Percentiles rank a stretch among this genome's conserved stretches.
These are phyloP conservation scores for Syngnathus floridae DNA, from an alignment of 2,113 vertebrate species.

Conservation along the genomic window DNA sequence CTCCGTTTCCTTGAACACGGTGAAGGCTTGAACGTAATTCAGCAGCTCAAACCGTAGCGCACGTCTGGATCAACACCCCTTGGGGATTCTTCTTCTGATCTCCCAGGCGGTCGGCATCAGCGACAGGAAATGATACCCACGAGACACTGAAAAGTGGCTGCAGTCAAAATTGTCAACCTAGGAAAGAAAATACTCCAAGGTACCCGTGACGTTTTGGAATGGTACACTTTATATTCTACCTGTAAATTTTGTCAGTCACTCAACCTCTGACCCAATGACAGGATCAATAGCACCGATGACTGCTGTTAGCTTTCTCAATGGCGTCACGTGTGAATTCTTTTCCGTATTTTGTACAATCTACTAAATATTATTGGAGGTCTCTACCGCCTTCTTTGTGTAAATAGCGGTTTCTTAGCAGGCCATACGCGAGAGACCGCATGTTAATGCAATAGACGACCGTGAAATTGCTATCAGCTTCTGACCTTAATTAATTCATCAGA, in stretches of 20 bases:
- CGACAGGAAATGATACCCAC: constrained; percentile 58
- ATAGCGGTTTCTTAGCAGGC: constrained; percentile 22
- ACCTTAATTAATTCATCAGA: constrained; percentile 73
- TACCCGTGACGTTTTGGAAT: neutral
- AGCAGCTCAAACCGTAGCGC: constrained; percentile 56
- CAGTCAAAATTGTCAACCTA: constrained; percentile 18
- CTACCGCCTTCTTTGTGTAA: neutral
- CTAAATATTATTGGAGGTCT: neutral
- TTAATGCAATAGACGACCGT: constrained; percentile 39
- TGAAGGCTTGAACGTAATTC: constrained; percentile 60
- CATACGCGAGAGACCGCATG: constrained; percentile 35
- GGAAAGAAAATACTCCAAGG: neutral
- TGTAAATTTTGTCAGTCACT: constrained; percentile 53
- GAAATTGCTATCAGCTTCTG: constrained; percentile 45
- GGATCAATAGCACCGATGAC: constrained; percentile 75
- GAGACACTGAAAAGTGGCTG: constrained; percentile 42
- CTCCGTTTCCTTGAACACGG: constrained; percentile 62
- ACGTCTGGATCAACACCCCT: constrained; percentile 60
- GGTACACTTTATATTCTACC: neutral
- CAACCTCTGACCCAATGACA: too few species aligned
- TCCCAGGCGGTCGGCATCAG: constrained; percentile 58
- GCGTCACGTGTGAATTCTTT: neutral
- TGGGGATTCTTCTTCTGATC: constrained; percentile 63
- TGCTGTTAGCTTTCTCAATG: constrained; percentile 24
- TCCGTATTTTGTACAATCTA: constrained; percentile 3